phyloP scores from a whole-genome alignment of 2,797 vertebrate genomes.

The Cheirogaleus major region DNA sequence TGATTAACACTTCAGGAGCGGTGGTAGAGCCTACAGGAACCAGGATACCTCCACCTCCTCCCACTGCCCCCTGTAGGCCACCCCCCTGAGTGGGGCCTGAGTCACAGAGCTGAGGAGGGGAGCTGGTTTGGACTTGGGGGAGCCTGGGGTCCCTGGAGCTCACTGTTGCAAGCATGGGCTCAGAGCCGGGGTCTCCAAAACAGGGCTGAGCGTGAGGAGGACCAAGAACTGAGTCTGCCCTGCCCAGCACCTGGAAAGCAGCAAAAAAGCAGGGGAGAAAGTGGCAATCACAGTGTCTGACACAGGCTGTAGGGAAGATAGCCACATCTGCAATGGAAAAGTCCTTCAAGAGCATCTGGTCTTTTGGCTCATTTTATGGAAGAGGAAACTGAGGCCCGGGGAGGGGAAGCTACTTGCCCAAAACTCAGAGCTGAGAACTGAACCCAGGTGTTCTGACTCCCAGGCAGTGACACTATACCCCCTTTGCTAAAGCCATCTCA shows the following conservation, averaged over 20 bases:
- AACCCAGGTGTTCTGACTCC: neutral
- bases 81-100: neutral
- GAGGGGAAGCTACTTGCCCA: neutral
- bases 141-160: neutral
- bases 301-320: neutral
- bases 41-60: slow-evolving; percentile 21
- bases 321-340: neutral
- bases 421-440: neutral
- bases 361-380: slow-evolving; percentile 16
- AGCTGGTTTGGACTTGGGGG: neutral
- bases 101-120: neutral
- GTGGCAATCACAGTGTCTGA: neutral
- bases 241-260: neutral
- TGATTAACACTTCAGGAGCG: slow-evolving; percentile 79
- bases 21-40: slow-evolving; percentile 52
- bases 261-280: neutral
- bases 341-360: neutral
- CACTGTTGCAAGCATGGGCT: neutral
- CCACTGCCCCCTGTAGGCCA: neutral
- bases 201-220: neutral
- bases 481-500: neutral
- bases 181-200: neutral
- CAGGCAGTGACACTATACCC: neutral
- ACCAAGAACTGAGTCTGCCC: neutral
- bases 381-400: slow-evolving; percentile 53